Evolutionary conservation across 2,888 invertebrate genomes (phyloP), one percentile per base, ranked within the genome.

Genomic region (Seira sanloemensis): DNA sequence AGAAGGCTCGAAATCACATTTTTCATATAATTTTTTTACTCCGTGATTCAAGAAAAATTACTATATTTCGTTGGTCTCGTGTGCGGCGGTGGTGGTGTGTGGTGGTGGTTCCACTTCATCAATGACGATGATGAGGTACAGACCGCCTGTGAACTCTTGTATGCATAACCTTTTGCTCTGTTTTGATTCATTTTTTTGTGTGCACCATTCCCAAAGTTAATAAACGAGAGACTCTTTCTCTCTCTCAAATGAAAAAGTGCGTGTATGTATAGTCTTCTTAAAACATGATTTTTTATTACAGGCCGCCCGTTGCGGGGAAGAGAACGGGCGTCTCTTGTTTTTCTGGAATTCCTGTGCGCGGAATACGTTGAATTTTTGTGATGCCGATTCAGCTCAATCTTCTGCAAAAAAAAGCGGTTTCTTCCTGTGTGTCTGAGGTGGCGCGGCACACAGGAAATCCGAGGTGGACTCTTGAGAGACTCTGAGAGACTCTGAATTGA

Each of bases 141-240:
- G 84, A 84, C 84, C 84, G 78, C 84, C 84, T 84, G 78, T 65
- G 84, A 84, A 78, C 68, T 75, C 66, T 75, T 65, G 78, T 84
- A 26, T 84, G 69, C 75, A 78, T 84, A 84, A 84, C 84, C 84
- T 79, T 73, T 83, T 73, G 73, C 62, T 83, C 74, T 65, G 73
- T 68, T 67, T 78, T 83, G 67, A 67, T 72, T 83, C 74, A 58
- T 77, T 68, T 77, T 68, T 12, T 58, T 25, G 19, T 50, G 21
- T 50, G 21, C n/a, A 65, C 37, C 37, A 9, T 21, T 62, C 23
- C 23, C 21, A 62, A 62, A 62, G 12, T 50, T 50, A 50, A 50
- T 50, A 50, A 50, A 50, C n/a, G 16, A 50, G n/a, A 2, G 50
- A 50, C n/a, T n/a, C n/a, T n/a, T 50, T 50, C n/a, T 50, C 50